Evolutionary conservation across 2,888 invertebrate species (phyloP).

Genomic region (Caenorhabditis sp.): DNA sequence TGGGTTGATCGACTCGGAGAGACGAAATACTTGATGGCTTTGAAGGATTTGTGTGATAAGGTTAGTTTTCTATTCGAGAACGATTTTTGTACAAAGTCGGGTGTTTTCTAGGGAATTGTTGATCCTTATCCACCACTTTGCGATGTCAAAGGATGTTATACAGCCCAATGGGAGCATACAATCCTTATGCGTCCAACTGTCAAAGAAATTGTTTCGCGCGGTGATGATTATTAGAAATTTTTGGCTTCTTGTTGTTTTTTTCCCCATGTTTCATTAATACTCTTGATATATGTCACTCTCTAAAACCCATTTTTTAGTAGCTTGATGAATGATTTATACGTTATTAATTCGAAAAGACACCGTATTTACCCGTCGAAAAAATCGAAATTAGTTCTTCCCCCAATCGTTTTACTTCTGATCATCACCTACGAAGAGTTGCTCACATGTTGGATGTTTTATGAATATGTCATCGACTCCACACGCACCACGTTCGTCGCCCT

Average conservation of each 20-base stretch:
- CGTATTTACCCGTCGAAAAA: background rate
- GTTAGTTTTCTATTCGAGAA: slow-evolving; percentile 10
- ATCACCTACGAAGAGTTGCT: slow-evolving; percentile 35
- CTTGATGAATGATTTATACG: background rate
- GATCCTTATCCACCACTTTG: slow-evolving; percentile 97
- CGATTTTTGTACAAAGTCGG: background rate
- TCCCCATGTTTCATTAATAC: slow-evolving; percentile 1
- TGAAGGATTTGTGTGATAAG: slow-evolving; percentile 97
- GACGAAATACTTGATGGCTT: slow-evolving; percentile 94
- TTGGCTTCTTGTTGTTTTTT: background rate
- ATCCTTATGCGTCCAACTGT: slow-evolving; percentile 94
- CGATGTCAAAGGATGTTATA: slow-evolving; percentile 95
- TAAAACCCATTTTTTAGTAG: background rate
- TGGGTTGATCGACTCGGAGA: slow-evolving; percentile 98
- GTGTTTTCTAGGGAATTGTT: slow-evolving; percentile 79
- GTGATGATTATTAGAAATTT: slow-evolving; percentile 80
- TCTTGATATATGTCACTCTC: background rate
- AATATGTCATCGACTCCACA: slow-evolving; percentile 66
- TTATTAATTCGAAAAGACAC: background rate
- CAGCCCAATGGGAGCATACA: slow-evolving; percentile 99
- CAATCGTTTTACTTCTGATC: slow-evolving; percentile 12
- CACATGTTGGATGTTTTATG: slow-evolving; percentile 47
- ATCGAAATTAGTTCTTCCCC: background rate
- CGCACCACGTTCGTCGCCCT: slow-evolving; percentile 59
- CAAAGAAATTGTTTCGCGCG: slow-evolving; percentile 96